Percentiles rank a stretch among this genome's conserved stretches.
Evolutionary conservation across 2,797 vertebrate species (phyloP).

Genomic region (Nannoperca australis): DNA sequence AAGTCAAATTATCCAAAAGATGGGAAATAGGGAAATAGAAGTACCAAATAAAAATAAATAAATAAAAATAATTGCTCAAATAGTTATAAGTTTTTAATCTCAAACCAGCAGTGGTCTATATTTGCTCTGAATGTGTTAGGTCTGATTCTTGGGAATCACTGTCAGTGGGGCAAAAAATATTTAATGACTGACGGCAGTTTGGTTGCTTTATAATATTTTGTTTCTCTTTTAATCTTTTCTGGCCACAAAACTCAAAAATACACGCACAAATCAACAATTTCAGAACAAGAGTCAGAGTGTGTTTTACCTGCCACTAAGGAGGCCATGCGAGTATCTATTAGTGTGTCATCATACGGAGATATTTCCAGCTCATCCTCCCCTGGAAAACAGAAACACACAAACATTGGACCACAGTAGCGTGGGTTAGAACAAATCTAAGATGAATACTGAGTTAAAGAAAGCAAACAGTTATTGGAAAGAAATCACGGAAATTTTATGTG

Average conservation of each 20-base stretch:
- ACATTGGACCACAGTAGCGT: background rate
- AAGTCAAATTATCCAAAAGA: background rate
- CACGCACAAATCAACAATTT: background rate
- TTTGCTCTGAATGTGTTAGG: too few relatives aligned
- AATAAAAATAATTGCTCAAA: too few relatives aligned
- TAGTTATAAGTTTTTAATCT: background rate
- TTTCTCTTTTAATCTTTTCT: background rate
- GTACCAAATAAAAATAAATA: too few relatives aligned
- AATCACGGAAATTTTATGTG: background rate
- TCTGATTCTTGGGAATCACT: too few relatives aligned
- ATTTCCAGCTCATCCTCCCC: slow-evolving; percentile 90
- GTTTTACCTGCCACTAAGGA: slow-evolving; percentile 82
- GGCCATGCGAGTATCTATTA: slow-evolving; percentile 87
- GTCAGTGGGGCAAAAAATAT: too few relatives aligned
- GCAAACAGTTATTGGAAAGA: background rate
- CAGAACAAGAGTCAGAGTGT: background rate
- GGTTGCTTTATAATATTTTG: too few relatives aligned
- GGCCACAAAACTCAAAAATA: background rate
- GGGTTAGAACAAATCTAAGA: background rate
- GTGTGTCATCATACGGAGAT: slow-evolving; percentile 92
- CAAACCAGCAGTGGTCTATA: too few relatives aligned
- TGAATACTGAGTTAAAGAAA: background rate
- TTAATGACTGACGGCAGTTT: too few relatives aligned
- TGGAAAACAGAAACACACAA: slow-evolving; percentile 60
- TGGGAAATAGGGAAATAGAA: background rate